Evolutionary conservation across 2,888 invertebrate genomes (phyloP).

Genomic region (Drosophila anomalata): DNA sequence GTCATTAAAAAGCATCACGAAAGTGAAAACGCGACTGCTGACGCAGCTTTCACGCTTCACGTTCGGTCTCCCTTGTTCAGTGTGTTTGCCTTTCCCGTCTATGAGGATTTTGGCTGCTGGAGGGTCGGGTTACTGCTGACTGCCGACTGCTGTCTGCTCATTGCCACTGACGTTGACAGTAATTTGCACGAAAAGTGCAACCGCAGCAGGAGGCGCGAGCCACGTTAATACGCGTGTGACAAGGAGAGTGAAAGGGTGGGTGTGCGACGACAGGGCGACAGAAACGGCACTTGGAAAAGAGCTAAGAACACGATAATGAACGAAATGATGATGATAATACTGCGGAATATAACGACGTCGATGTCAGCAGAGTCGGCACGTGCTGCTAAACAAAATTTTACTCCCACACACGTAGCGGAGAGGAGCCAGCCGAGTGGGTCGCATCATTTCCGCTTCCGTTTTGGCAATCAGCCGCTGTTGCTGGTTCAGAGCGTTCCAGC

Average conservation of each 20-base stretch:
- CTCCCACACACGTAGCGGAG: conserved; percentile 19
- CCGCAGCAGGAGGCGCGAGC: conserved; percentile 47
- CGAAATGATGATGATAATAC: conserved; percentile 22
- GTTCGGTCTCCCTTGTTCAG: not conserved
- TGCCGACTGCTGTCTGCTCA: conserved; percentile 33
- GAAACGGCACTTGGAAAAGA: not conserved
- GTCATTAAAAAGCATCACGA: conserved; percentile 56
- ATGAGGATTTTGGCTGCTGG: conserved; percentile 6
- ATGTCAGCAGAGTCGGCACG: conserved; percentile 55
- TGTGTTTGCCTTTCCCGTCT: not conserved
- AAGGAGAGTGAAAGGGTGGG: conserved; percentile 9
- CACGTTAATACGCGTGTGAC: conserved; percentile 62
- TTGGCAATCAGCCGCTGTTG: conserved; percentile 61
- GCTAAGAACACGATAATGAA: conserved; percentile 6
- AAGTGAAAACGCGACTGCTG: conserved; percentile 52
- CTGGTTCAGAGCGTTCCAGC: not conserved
- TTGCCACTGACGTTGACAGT: conserved; percentile 55
- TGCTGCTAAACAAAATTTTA: conserved; percentile 73
- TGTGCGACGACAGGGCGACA: not conserved
- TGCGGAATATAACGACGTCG: conserved; percentile 24
- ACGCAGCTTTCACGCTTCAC: conserved; percentile 20
- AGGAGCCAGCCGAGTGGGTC: conserved; percentile 40
- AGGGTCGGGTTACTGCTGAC: conserved; percentile 20
- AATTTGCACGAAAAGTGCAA: conserved; percentile 55
- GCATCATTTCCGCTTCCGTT: conserved; percentile 73